phyloP scores from a whole-genome alignment of 2,797 vertebrate genomes.

The Danio kyathit region DNA sequence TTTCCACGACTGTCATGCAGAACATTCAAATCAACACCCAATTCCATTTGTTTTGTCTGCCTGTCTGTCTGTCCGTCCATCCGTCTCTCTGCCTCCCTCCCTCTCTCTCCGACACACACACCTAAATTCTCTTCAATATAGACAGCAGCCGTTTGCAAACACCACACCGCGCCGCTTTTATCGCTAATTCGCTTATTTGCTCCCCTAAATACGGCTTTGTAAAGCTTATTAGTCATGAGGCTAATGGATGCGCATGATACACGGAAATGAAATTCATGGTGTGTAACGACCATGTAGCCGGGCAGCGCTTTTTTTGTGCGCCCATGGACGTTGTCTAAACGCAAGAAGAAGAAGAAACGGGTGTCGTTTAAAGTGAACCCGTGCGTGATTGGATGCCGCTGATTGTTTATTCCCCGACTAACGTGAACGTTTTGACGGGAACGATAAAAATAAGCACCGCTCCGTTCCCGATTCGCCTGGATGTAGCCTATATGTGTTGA shows the following conservation, averaged over 20 bases:
- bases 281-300: conserved; percentile 49
- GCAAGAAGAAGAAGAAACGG: conserved; percentile 40
- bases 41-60: conserved; percentile 42
- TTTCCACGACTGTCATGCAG: conserved; percentile 46
- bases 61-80: conserved; percentile 18
- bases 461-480: conserved; percentile 3
- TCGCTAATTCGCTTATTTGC: background rate
- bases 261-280: conserved; percentile 66
- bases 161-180: background rate
- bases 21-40: conserved; percentile 55
- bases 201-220: conserved; percentile 6
- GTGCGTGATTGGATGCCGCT: conserved; percentile 39
- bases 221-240: conserved; percentile 53
- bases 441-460: conserved; percentile 37
- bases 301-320: conserved; percentile 46
- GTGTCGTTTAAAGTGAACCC: conserved; percentile 18
- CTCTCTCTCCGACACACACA: conserved; percentile 44
- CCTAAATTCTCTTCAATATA: conserved; percentile 46
- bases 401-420: conserved; percentile 30
- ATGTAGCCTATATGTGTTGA: conserved; percentile 52
- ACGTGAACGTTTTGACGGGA: background rate
- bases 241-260: conserved; percentile 69
- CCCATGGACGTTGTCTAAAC: conserved; percentile 42
- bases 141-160: conserved; percentile 13
- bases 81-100: conserved; percentile 3